Percentiles rank a stretch among this genome's conserved stretches.
Evolutionary conservation across 2,113 vertebrate species (phyloP).

Genomic region (Ctenomys sociabilis): DNA sequence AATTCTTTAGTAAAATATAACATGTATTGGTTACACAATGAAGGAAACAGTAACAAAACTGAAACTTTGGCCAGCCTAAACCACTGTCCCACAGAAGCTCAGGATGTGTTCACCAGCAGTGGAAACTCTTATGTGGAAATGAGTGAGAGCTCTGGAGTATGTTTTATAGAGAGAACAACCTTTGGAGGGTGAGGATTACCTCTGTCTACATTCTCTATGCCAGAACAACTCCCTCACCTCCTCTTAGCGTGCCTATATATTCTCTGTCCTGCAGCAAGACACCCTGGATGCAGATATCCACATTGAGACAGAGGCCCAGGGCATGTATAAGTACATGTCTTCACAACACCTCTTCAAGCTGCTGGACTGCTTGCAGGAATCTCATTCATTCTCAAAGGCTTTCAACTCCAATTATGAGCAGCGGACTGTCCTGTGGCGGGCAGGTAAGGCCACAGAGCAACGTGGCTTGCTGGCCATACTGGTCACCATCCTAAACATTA

Average conservation of each 20-base stretch:
- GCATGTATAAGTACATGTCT: conserved; percentile 96
- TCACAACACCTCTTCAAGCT: conserved; percentile 97
- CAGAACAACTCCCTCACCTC: neutral
- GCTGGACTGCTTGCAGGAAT: conserved; percentile 96
- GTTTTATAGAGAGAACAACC: neutral
- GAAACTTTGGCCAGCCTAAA: neutral
- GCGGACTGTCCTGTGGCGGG: conserved; percentile 96
- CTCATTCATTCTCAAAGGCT: conserved; percentile 96
- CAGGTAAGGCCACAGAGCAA: conserved; percentile 87
- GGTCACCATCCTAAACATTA: neutral
- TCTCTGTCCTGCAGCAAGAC: conserved; percentile 87
- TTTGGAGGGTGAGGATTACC: neutral
- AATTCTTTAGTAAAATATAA: neutral
- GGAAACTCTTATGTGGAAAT: neutral
- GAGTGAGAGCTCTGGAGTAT: neutral
- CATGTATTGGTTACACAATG: neutral
- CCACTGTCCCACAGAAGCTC: neutral
- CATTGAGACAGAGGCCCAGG: conserved; percentile 89
- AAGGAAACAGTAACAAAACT: neutral
- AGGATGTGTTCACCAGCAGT: fast-evolving
- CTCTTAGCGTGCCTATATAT: neutral
- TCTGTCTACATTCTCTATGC: neutral
- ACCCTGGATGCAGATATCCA: conserved; percentile 89
- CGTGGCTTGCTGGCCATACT: neutral
- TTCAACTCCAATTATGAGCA: conserved; percentile 99